Percentiles rank a stretch among this genome's conserved stretches.
These are phyloP conservation scores for Natrix natrix DNA, from an alignment of 2,797 vertebrate species.

Conservation along the genomic window DNA sequence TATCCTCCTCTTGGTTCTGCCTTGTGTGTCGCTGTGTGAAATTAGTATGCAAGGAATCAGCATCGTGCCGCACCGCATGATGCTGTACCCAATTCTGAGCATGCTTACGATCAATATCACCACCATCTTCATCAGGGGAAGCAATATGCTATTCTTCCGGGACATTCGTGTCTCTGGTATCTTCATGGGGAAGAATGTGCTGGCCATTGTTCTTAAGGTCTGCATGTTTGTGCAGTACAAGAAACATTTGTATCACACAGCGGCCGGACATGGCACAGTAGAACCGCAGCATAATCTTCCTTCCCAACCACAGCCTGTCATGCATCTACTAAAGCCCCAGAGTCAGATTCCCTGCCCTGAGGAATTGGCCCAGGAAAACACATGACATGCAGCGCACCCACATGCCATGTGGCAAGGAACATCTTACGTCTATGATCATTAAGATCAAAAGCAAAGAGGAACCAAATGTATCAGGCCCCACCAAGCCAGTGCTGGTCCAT, in stretches of 20 bases:
- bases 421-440: neutral
- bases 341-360: constrained; percentile 76
- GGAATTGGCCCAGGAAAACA: constrained; percentile 77
- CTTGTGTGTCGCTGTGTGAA: constrained; percentile 80
- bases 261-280: constrained; percentile 60
- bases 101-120: constrained; percentile 81
- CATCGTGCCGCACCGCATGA: constrained; percentile 83
- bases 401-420: constrained; percentile 3
- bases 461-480: neutral
- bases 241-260: constrained; percentile 74
- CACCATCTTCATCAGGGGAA: constrained; percentile 82
- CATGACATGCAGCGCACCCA: constrained; percentile 67
- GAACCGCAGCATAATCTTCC: constrained; percentile 73
- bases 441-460: fast-evolving
- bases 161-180: constrained; percentile 81
- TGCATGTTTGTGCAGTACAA: constrained; percentile 83
- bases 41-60: constrained; percentile 86
- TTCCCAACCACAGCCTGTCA: constrained; percentile 55
- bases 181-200: constrained; percentile 83
- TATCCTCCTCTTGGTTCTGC: constrained; percentile 80
- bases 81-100: constrained; percentile 83
- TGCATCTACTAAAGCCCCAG: constrained; percentile 69
- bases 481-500: fast-evolving
- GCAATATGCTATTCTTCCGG: constrained; percentile 83
- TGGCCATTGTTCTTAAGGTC: constrained; percentile 80